Conservation (phyloP, 2,797 vertebrate genomes). For the Nyctalus aviator region DNA sequence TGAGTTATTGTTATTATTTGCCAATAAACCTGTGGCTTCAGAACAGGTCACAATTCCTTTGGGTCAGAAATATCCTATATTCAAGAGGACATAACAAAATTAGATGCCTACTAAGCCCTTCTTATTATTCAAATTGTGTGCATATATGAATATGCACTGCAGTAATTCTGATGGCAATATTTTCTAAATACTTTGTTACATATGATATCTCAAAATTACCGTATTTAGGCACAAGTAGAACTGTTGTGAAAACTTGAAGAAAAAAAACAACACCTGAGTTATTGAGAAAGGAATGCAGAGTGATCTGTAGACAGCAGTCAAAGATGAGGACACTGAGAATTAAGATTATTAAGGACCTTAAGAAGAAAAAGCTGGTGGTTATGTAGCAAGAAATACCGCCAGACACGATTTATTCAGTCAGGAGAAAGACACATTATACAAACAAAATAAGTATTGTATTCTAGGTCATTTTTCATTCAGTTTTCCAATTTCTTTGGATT, state of each 20-base stretch:
- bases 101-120: not conserved
- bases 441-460: not conserved
- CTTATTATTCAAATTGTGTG: conserved; percentile 5
- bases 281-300: not conserved
- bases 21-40: not conserved
- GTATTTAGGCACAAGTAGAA: not conserved
- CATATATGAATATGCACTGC: not conserved
- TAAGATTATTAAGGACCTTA: not conserved
- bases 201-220: not conserved
- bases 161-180: not conserved
- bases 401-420: not conserved
- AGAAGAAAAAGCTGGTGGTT: not conserved
- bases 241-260: not conserved
- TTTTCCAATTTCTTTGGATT: conserved; percentile 42
- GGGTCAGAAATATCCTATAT: not conserved
- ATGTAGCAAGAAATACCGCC: not conserved
- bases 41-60: not conserved
- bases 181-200: conserved; percentile 44
- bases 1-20: not conserved
- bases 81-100: not conserved
- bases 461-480: not conserved
- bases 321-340: not conserved
- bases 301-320: not conserved
- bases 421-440: not conserved
- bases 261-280: not conserved